Base-by-base conservation (phyloP, 1,140 invertebrate species). In the Ceratosolen solmsi region DNA sequence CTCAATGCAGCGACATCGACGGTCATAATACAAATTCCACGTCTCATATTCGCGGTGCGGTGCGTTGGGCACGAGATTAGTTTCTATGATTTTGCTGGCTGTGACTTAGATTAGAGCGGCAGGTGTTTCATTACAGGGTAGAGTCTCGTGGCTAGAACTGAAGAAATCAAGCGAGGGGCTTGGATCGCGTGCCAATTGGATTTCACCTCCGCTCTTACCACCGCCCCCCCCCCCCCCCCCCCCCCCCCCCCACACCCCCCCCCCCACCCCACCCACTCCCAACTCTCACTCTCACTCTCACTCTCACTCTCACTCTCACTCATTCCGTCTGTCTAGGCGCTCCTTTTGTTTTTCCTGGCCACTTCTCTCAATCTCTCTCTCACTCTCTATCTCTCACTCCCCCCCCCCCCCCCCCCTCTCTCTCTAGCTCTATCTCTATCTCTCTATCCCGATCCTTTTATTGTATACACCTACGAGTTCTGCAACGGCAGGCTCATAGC, bases 111-210 rank as follows among this genome's bases (percentile, higher is more conserved):
- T 72, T 38, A 58, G 79, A 78, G 63, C 65, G 71, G 80, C 86
- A 87, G 86, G 85, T 87, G 85, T 83, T 86, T 85, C 83, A 79
- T 86, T 85, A 85, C 80, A 71, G 51, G 51, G 68, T 78, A 73
- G 36, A 22, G 63, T 33, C 49, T 77, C 70, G 78, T 36, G 74
- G 73, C 72, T 46, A 68, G 54, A 36, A 9, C 0, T 0, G 22
- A 38, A 22, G 51, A 22, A 17, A 25, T 20, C 30, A 22, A 22
- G 73, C 30, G 3, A 22, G 41, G 33, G 8, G 5, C 22, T 63
- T 36, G 65, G 17, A 84, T 87, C 84, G 84, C 85, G 85, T 87
- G 86, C 81, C 80, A 84, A 84, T 83, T 80, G 80, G 38, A 76
- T 71, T 58, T 70, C 8, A 58, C 54, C 27, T 72, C 25, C 9